A percentile compares a stretch with the other conserved stretches of the same genome.
These are phyloP conservation scores for Cyclophora punctaria DNA, from an alignment of 2,888 invertebrate genomes.

Conservation along the genomic window DNA sequence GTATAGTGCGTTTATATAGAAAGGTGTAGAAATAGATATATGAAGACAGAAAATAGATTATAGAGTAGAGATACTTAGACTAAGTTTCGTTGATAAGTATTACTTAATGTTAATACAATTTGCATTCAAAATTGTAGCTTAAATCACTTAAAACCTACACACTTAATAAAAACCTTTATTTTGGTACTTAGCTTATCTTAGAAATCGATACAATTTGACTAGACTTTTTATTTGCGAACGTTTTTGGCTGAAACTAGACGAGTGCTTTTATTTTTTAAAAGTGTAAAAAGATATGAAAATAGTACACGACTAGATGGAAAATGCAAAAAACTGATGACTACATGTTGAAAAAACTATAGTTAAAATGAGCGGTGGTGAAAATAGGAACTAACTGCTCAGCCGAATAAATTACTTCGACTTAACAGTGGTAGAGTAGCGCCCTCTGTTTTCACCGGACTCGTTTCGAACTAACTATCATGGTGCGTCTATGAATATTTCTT, in stretches of 20 bases:
- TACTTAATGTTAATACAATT: no score
- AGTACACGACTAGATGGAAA: slow-evolving; percentile 38
- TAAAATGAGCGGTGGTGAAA: no score
- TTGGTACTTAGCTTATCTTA: slow-evolving; percentile 57
- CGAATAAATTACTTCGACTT: no score
- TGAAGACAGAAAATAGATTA: no score
- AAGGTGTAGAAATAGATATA: no score
- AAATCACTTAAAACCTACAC: slow-evolving; percentile 10
- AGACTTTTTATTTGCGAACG: slow-evolving; percentile 67
- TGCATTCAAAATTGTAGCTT: no score
- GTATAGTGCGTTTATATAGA: no score
- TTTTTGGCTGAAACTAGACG: slow-evolving; percentile 50
- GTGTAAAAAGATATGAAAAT: slow-evolving; percentile 26
- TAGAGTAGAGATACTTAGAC: no score
- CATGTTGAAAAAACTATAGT: not conserved
- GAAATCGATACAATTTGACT: slow-evolving; percentile 57
- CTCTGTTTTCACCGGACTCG: no score
- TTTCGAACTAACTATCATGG: not conserved
- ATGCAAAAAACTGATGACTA: slow-evolving; percentile 27
- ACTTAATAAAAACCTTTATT: slow-evolving; percentile 17
- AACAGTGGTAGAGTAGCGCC: no score
- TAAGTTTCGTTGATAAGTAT: no score
- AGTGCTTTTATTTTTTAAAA: slow-evolving; percentile 14
- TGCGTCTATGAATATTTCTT: slow-evolving; percentile 6
- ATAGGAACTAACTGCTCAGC: no score